Percentiles rank a stretch among this genome's conserved stretches.
phyloP scores from a whole-genome alignment of 2,797 vertebrate species.

The Pangasius larnaudii region DNA sequence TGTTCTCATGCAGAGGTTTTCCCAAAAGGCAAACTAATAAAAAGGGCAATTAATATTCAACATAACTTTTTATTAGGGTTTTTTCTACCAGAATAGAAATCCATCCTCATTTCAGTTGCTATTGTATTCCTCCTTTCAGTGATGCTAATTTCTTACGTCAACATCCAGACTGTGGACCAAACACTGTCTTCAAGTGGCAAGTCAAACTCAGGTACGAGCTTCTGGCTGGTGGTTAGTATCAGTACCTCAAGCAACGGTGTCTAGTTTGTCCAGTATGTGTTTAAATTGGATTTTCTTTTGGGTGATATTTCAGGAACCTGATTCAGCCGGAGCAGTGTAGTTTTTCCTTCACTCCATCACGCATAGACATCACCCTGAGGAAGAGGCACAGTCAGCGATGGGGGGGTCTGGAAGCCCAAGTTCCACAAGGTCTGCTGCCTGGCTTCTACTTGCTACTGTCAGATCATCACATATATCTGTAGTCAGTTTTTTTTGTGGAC shows the following conservation, averaged over 20 bases:
- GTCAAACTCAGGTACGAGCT: slow-evolving; percentile 92
- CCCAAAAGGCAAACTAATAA: not conserved
- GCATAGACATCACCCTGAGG: slow-evolving; percentile 90
- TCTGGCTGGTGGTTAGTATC: not conserved
- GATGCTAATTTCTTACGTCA: slow-evolving; percentile 90
- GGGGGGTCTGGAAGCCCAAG: slow-evolving; percentile 92
- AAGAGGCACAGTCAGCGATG: slow-evolving; percentile 98
- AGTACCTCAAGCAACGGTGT: no score
- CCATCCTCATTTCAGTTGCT: not conserved
- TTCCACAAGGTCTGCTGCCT: slow-evolving; percentile 96
- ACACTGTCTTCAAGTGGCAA: slow-evolving; percentile 96
- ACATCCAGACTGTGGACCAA: slow-evolving; percentile 87
- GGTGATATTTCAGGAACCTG: slow-evolving; percentile 83
- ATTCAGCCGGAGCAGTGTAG: slow-evolving; percentile 92
- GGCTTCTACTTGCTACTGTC: slow-evolving; percentile 69
- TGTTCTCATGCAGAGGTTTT: not conserved
- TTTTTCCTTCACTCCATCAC: slow-evolving; percentile 89
- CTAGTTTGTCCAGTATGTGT: not conserved
- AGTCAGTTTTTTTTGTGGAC: not conserved
- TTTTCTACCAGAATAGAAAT: not conserved
- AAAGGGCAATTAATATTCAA: not conserved
- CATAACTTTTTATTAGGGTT: not conserved
- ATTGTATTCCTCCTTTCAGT: slow-evolving; percentile 70
- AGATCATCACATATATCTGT: not conserved
- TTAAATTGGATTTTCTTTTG: not conserved